A percentile compares a stretch with the other conserved stretches of the same genome.
Evolutionary conservation across 2,797 vertebrate species (phyloP).

Genomic region (Huso huso): DNA sequence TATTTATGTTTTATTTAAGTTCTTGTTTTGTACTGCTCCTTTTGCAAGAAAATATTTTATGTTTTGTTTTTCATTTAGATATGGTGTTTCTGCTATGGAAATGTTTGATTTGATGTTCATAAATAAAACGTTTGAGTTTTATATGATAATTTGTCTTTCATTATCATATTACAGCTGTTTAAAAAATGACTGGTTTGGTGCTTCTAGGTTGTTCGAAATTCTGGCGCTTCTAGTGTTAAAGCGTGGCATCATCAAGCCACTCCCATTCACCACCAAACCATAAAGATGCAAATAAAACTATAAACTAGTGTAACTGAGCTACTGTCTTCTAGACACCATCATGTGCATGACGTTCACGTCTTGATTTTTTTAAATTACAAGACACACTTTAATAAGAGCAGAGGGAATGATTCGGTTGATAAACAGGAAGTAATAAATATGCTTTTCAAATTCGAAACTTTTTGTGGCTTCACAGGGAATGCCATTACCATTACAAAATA

Average conservation of each 20-base stretch:
- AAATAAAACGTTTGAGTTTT: no score
- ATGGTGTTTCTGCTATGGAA: no score
- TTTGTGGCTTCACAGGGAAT: neutral
- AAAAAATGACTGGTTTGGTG: no score
- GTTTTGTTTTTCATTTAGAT: no score
- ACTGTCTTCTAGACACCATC: neutral
- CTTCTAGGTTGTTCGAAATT: no score
- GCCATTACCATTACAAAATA: conserved; percentile 47
- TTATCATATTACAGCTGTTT: no score
- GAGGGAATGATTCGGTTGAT: neutral
- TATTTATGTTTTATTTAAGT: no score
- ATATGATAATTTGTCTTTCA: no score
- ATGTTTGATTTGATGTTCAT: no score
- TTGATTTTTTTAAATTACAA: neutral
- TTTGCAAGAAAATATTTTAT: no score
- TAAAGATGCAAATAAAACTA: neutral
- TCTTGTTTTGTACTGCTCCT: no score
- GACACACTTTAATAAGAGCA: neutral
- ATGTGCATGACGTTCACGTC: neutral
- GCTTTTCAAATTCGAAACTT: neutral
- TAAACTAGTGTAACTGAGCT: neutral
- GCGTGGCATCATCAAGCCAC: neutral
- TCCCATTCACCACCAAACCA: neutral
- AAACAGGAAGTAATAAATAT: neutral
- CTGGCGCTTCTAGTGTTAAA: neutral